Conservation (phyloP, 2,113 vertebrate genomes). For the Isichthys henryi region DNA sequence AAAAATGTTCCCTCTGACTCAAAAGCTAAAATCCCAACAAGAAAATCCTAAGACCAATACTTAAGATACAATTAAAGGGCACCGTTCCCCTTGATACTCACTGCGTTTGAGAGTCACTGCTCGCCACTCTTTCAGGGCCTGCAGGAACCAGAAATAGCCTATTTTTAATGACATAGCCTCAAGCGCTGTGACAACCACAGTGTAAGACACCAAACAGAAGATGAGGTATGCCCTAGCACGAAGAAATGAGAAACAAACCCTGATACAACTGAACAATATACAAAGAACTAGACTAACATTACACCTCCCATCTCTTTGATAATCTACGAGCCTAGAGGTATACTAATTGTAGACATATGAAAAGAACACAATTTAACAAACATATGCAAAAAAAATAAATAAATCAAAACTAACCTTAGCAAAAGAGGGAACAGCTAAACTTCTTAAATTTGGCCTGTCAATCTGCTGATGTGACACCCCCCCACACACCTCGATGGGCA, state of each 20-base stretch:
- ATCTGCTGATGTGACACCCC: background rate
- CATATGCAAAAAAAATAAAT: background rate
- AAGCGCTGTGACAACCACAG: background rate
- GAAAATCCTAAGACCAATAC: background rate
- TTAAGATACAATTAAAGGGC: background rate
- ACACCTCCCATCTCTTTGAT: background rate
- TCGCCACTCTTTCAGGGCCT: constrained; percentile 55
- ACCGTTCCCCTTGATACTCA: constrained; percentile 33
- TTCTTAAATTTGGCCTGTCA: background rate
- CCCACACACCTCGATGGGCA: background rate
- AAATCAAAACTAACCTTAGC: background rate
- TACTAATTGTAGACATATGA: background rate
- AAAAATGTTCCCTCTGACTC: background rate
- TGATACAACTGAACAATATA: background rate
- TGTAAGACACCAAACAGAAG: background rate
- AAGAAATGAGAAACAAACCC: background rate
- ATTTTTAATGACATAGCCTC: background rate
- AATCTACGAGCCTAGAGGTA: too few relatives aligned
- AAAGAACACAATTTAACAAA: background rate
- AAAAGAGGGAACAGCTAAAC: background rate
- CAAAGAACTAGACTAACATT: background rate
- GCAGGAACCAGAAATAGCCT: constrained; percentile 1
- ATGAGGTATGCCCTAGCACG: background rate
- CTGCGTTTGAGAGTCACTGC: constrained; percentile 34
- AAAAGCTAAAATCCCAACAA: background rate